Evolutionary conservation across 2,888 invertebrate genomes (phyloP), one percentile per base, ranked within the genome.

Genomic region (Miltochrista miniata): DNA sequence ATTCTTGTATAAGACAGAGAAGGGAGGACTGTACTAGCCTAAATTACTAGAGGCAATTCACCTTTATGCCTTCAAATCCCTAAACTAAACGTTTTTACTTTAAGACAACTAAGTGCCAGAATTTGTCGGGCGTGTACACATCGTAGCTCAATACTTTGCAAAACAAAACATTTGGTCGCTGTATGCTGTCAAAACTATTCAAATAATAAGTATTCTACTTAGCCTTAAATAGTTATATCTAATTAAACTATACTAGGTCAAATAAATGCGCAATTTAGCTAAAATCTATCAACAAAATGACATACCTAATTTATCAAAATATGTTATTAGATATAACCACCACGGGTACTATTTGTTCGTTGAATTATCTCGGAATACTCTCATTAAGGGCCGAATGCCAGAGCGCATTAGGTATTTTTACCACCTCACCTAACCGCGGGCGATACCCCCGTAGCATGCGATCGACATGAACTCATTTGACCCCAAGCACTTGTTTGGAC

Each of bases 101-200:
- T 33, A 37, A 61, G 38, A 58, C 48, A 58, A 61, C 43, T 38
- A 18, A 7, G 9, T 51, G 42, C 45, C 51, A 54, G 31, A 44
- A 61, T 45, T 45, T 52, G 51, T 48, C 39, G 40, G 43, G 48
- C 50, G 48, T 54, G 46, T 44, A 52, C 55, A 56, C 46, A 47
- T 38, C 24, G 30, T 45, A 31, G 42, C 59, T 56, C 48, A 51
- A 65, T 63, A 63, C 60, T 63, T 63, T 65, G 59, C 56, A 56
- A 58, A 53, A 70, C 60, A 68, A 72, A 72, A 76, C 85, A 85
- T 86, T 86, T 86, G 86, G 86, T 86, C 75, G 85, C 85, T 85
- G 83, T 84, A 85, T 84, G 78, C 73, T 73, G 56, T 76, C 65
- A 54, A 54, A 56, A 51, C 54, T 60, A 59, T 40, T 60, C 51